Base-by-base conservation (phyloP, 2,113 vertebrate genomes). In the Otus sunia region DNA sequence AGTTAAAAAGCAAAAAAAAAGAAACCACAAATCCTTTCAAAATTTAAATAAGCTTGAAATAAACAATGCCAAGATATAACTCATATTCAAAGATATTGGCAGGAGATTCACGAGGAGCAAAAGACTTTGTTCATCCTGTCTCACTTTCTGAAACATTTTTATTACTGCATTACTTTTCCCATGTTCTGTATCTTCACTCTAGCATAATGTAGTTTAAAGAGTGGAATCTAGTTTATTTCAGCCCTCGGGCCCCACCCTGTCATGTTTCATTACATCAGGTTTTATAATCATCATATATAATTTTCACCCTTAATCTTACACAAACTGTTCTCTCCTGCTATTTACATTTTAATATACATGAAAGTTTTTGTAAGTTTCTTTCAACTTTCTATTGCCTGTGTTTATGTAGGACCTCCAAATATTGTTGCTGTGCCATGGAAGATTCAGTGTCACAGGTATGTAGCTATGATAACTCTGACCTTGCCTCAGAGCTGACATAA, bases 201-300 rank as follows among this genome's bases (percentile, higher is more conserved):
- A 73, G 58, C 68, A 87, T 93, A 93, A 96, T 72, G 32, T n/a
- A 91, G 79, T 76, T 96, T 97, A 90, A 96, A 85, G 55, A 87
- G 74, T 36, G 72, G 45, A 96, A 96, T 86, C 71, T 92, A 74
- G 76, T 96, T 96, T 97, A 88, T 96, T 92, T 77, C 80, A 93
- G 86, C 95, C 86, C 90, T 80, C 39, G 63, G 92, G 95, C 89
- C 80, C 77, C 67, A 80, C 59, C 55, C 71, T 91, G 90, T 90
- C 94, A 84, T 94, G 64, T 96, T 95, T 64, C 82, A 94, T 96
- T 90, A 89, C 55, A 91, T 96, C 91, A 94, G 22, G 45, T 93
- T 96, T 86, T 91, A 91, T 93, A 94, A 96, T 86, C 53, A 94
- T 95, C 63, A 85, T 82, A 89, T 76, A 74, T 71, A 94, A 83